Evolutionary conservation across 2,797 vertebrate species (phyloP), one percentile per base, ranked within the genome.

Genomic region (Mallotus villosus): DNA sequence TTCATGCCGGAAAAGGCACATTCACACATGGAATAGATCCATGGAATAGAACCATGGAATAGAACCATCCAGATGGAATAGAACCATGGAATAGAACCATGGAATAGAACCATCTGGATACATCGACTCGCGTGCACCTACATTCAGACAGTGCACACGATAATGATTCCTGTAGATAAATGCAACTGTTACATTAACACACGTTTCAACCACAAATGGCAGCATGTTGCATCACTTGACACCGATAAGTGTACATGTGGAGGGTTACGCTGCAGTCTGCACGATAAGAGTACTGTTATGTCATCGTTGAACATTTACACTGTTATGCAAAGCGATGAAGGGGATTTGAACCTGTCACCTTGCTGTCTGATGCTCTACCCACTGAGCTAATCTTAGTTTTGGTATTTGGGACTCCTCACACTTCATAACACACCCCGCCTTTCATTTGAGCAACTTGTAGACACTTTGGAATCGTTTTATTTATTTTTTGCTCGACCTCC

Each of bases 131-230:
- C 82, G 91, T 91, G 87, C 91, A 93, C 90, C 88, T 85, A 91
- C 89, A 88, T 85, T 85, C 78, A 88, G 84, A 85, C 89, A 92
- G 90, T 91, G 90, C 91, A 91, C 88, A 84, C 83, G 79, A 29
- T 55, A 27, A 83, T 82, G 81, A 84, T 82, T 82, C 22, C 81
- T 74, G 87, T 86, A 82, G 87, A 90, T 92, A 91, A 90, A 89
- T 90, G 85, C 82, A 89, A 91, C 84, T 85, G 80, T 88, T 82
- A 91, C 83, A 88, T 86, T 79, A 85, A 89, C 82, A 90, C 87
- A 87, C 75, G 81, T 87, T 87, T 89, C 87, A 86, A 90, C 74
- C 86, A 92, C 91, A 86, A 87, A 89, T 85, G 71, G 87, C 82
- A 89, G 82, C 84, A 90, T 87, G 87, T 73, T 82, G 81, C 84